Conservation (phyloP, 2,797 vertebrate species). For the Clarias platycephalus region DNA sequence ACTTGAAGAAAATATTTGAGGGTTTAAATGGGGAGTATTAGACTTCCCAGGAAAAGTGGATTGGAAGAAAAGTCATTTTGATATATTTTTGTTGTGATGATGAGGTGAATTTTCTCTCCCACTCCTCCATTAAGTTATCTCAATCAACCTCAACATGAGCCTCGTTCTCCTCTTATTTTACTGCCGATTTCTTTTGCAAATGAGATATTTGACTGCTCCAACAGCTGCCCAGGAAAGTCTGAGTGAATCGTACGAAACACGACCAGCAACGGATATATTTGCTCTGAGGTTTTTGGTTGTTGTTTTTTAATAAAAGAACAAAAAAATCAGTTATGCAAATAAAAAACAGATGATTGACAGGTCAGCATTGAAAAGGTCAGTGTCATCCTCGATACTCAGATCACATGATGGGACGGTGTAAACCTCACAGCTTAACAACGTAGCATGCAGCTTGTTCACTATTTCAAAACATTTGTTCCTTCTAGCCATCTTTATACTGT, state of each 20-base stretch:
- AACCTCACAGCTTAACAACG: not conserved
- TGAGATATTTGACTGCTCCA: conserved; percentile 40
- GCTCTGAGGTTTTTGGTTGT: not conserved
- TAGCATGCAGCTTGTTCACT: not conserved
- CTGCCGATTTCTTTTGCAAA: conserved; percentile 39
- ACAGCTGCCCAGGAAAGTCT: not conserved
- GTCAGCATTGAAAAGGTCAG: not conserved
- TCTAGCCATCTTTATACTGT: not conserved
- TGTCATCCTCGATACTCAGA: not conserved
- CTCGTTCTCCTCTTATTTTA: conserved; percentile 15
- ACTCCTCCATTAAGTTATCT: not conserved
- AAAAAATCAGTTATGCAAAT: not conserved
- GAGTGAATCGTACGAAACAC: not conserved
- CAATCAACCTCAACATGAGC: conserved; percentile 1
- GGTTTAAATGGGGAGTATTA: conserved; percentile 52
- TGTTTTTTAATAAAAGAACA: not conserved
- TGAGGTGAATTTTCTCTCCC: not conserved
- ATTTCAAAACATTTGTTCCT: not conserved
- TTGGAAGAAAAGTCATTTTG: not conserved
- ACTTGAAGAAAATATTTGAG: conserved; percentile 46
- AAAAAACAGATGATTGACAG: not conserved
- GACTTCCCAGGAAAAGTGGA: conserved; percentile 11
- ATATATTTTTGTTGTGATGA: not conserved
- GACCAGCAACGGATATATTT: not conserved
- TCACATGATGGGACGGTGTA: not conserved